Base-by-base conservation (phyloP, 2,113 vertebrate genomes). In the Menura novaehollandiae region DNA sequence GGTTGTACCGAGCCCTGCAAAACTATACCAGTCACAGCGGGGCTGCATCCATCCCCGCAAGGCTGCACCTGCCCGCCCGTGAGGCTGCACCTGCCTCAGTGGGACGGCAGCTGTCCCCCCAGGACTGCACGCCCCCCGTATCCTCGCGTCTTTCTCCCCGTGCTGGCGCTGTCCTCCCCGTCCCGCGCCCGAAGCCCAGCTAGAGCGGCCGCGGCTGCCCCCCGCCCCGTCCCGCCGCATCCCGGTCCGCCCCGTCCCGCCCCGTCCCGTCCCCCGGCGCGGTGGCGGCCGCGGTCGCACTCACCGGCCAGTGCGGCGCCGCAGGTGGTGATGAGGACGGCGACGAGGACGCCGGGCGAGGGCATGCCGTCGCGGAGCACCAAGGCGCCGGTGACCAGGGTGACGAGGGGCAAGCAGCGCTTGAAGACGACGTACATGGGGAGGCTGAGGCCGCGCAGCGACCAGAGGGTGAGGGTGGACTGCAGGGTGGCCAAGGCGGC, bases 381-480 rank as follows among this genome's bases (percentile, higher is more conserved):
- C 64, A 99, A 98, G 60, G 98, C 99, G 9, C 99, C 99, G 84
- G 99, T 98, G 91, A 98, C 97, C 82, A 99, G 98, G 22, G 99
- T 99, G 97, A 98, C 99, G 96, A 99, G 98, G 52, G 99, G 99
- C 93, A 99, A 97, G 97, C 99, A 99, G 93, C 99, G 99, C 93
- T 99, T 99, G 98, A 99, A 99, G 68, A 99, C 99, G 41, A 99
- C 99, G 90, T 99, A 99, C 99, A 99, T 99, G 93, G 99, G 99
- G 30, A 99, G 98, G 92, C 99, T 99, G 98, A 99, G 99, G 28
- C 99, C 99, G 13, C 98, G 98, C 79, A 99, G 98, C 4, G 99
- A 99, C 99, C 99, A 99, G 24, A 99, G 98, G 1, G 99, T 99
- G 51, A 99, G 98, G 5, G 98, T 99, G 97, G 99, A 99, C 98